phyloP scores from a whole-genome alignment of 2,797 vertebrate species.

The Sebastes oblongus region DNA sequence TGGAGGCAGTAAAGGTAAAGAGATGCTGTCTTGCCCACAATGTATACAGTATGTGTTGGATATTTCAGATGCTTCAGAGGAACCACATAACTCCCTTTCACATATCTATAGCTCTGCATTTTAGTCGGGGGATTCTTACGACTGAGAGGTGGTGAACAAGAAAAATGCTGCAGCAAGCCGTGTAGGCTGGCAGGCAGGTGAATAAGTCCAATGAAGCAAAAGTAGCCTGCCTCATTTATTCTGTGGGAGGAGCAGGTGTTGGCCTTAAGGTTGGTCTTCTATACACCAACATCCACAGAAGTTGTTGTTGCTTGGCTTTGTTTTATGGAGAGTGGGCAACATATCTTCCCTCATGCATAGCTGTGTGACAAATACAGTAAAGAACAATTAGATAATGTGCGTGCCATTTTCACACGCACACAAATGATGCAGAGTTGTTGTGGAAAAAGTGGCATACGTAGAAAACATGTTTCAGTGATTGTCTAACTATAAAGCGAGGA shows the following conservation, averaged over 20 bases:
- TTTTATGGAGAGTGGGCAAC: conserved; percentile 9
- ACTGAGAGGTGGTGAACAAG: not conserved
- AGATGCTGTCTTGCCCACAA: not conserved
- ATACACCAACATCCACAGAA: not conserved
- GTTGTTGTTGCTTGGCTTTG: not conserved
- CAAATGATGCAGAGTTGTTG: not conserved
- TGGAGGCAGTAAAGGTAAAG: conserved; percentile 6
- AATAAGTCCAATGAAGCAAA: conserved; percentile 24
- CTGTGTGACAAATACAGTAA: not conserved
- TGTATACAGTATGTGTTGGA: conserved; percentile 19
- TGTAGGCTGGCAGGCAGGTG: not conserved
- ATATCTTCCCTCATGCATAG: conserved; percentile 10
- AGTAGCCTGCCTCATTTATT: conserved; percentile 12
- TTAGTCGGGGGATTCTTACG: not conserved
- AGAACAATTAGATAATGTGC: not conserved
- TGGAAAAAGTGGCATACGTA: not conserved
- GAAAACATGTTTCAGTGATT: not conserved
- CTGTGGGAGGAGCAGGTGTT: conserved; percentile 33
- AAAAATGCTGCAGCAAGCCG: conserved; percentile 18
- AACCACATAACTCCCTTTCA: conserved; percentile 7
- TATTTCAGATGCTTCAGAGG: conserved; percentile 28
- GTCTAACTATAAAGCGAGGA: not conserved
- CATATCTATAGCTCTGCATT: not conserved
- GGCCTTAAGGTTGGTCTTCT: conserved; percentile 1
- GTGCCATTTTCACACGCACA: not conserved